Percentiles rank a stretch among this genome's conserved stretches.
These are phyloP conservation scores for Chaetura pelagica DNA, from an alignment of 2,113 vertebrate genomes.

Conservation along the genomic window DNA sequence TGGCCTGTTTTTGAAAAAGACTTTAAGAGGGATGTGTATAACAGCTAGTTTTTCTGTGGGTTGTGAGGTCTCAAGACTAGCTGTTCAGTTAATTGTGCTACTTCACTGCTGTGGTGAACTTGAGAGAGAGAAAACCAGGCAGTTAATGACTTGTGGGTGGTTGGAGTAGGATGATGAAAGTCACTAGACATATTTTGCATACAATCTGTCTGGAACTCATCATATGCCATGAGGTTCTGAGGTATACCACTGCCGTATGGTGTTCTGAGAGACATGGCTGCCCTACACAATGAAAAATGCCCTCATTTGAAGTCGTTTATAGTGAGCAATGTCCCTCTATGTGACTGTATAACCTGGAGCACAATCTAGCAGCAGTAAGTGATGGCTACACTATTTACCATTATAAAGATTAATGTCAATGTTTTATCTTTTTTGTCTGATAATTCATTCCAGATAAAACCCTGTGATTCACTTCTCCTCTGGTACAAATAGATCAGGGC, in stretches of 20 bases:
- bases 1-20: neutral
- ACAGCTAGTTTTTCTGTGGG: neutral
- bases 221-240: neutral
- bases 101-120: neutral
- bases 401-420: neutral
- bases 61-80: neutral
- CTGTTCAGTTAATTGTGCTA: neutral
- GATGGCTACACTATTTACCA: neutral
- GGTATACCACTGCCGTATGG: neutral
- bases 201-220: neutral
- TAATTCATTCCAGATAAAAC: constrained; percentile 27
- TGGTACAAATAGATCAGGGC: constrained; percentile 8
- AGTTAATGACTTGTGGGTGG: neutral
- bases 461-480: neutral
- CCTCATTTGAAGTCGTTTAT: neutral
- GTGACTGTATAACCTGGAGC: neutral
- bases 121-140: neutral
- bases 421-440: neutral
- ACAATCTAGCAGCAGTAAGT: neutral
- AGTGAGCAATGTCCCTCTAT: neutral
- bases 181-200: neutral
- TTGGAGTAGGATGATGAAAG: neutral
- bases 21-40: neutral
- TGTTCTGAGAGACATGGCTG: neutral
- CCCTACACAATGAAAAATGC: neutral